Percentiles rank a stretch among this genome's conserved stretches.
phyloP scores from a whole-genome alignment of 2,888 invertebrate species.

The Pyrrhia umbra region DNA sequence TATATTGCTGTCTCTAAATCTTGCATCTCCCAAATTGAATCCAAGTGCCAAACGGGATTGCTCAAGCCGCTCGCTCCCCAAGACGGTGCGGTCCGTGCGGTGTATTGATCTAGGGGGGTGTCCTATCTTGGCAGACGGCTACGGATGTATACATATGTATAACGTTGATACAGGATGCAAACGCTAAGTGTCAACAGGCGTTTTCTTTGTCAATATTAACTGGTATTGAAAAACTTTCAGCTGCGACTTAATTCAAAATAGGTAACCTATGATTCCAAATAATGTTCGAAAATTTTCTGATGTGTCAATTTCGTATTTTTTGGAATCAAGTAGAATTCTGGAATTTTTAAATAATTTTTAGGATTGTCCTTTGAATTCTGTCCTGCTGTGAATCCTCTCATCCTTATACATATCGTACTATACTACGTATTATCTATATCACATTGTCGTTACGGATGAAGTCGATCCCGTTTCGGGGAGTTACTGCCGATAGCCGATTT shows the following conservation, averaged over 20 bases:
- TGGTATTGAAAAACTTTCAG: neutral
- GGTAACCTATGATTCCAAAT: neutral
- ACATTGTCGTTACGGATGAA: slow-evolving; percentile 14
- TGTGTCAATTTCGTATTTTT: neutral
- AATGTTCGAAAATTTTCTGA: neutral
- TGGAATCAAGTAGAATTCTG: no score
- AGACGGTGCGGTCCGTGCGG: slow-evolving; percentile 21
- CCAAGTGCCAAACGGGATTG: slow-evolving; percentile 13
- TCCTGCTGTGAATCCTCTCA: neutral
- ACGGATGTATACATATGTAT: slow-evolving; percentile 6
- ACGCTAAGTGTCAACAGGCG: slow-evolving; percentile 33
- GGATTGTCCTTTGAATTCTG: no score
- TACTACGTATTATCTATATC: neutral
- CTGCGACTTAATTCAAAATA: neutral
- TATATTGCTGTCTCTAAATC: slow-evolving; percentile 1
- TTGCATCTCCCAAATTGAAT: slow-evolving; percentile 10
- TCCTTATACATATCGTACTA: neutral
- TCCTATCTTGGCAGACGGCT: slow-evolving; percentile 31
- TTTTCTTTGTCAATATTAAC: slow-evolving; percentile 25
- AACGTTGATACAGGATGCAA: slow-evolving; percentile 16
- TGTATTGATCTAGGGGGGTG: slow-evolving; percentile 43
- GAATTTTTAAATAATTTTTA: no score
- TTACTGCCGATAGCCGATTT: slow-evolving; percentile 23
- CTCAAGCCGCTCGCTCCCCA: slow-evolving; percentile 9
- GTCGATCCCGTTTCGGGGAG: slow-evolving; percentile 10